phyloP scores from a whole-genome alignment of 2,888 invertebrate species.

The Calliopum simillimum region DNA sequence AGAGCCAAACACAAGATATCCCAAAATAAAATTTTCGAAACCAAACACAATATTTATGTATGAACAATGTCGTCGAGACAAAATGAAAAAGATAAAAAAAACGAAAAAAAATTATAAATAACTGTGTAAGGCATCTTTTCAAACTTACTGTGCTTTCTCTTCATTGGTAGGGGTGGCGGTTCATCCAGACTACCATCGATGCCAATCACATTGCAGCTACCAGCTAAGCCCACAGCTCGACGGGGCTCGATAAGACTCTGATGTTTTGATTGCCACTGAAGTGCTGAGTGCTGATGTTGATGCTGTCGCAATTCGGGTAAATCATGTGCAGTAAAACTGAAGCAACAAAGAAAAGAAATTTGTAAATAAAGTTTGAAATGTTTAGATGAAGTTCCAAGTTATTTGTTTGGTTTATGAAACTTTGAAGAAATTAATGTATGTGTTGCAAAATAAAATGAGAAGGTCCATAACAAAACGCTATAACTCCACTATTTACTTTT shows the following conservation, averaged over 20 bases:
- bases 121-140: conserved; percentile 48
- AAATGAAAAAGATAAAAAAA: conserved; percentile 35
- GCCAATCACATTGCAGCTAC: conserved; percentile 50
- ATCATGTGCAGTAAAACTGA: conserved; percentile 61
- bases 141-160: conserved; percentile 95
- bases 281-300: conserved; percentile 51
- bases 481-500: too few species aligned
- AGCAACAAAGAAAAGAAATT: conserved; percentile 28
- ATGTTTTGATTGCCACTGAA: conserved; percentile 66
- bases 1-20: conserved; percentile 4
- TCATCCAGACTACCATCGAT: conserved; percentile 70
- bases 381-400: too few species aligned
- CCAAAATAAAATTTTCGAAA: conserved; percentile 24
- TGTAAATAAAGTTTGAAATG: background rate
- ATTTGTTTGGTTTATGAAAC: too few species aligned
- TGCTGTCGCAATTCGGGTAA: conserved; percentile 64
- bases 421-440: too few species aligned
- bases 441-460: too few species aligned
- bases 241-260: conserved; percentile 65
- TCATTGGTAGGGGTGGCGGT: conserved; percentile 91
- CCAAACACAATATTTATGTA: conserved; percentile 15
- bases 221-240: conserved; percentile 50
- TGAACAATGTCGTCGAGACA: background rate
- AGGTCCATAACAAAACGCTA: too few species aligned
- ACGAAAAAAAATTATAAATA: conserved; percentile 51